phyloP scores from a whole-genome alignment of 2,113 vertebrate species.

The Bufo bufo region DNA sequence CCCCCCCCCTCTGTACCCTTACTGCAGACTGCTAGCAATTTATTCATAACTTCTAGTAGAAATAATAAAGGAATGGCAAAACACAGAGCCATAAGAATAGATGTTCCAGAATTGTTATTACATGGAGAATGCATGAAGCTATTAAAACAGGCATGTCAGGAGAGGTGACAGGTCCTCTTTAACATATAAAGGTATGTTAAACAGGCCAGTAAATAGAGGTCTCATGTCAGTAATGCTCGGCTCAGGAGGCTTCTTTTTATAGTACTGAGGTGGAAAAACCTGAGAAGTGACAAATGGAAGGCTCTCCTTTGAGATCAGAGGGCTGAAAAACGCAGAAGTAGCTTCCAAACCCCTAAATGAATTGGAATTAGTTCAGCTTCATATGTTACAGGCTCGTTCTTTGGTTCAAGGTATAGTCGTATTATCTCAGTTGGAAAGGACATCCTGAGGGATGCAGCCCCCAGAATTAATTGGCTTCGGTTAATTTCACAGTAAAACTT shows the following conservation, averaged over 20 bases:
- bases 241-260: neutral
- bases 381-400: constrained; percentile 49
- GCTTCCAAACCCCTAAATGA: constrained; percentile 44
- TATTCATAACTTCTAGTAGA: too few relatives aligned
- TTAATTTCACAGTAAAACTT: constrained; percentile 25
- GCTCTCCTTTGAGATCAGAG: constrained; percentile 12
- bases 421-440: constrained; percentile 44
- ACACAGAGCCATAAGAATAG: too few relatives aligned
- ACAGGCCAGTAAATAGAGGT: constrained; percentile 34
- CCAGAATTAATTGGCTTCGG: constrained; percentile 51
- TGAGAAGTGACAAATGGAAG: constrained; percentile 7
- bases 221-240: constrained; percentile 35
- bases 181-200: too few relatives aligned
- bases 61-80: too few relatives aligned
- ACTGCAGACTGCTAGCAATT: too few relatives aligned
- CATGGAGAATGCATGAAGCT: too few relatives aligned
- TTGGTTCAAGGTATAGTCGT: constrained; percentile 42
- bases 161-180: too few relatives aligned
- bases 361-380: constrained; percentile 54
- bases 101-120: too few relatives aligned
- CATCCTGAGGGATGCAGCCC: constrained; percentile 25
- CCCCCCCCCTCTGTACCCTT: too few relatives aligned
- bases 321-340: neutral
- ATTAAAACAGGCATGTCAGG: too few relatives aligned
- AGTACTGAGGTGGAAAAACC: constrained; percentile 3